Percentiles rank a stretch among this genome's conserved stretches.
Conservation (phyloP, 2,888 invertebrate species). For the Lycophotia porphyrea region DNA sequence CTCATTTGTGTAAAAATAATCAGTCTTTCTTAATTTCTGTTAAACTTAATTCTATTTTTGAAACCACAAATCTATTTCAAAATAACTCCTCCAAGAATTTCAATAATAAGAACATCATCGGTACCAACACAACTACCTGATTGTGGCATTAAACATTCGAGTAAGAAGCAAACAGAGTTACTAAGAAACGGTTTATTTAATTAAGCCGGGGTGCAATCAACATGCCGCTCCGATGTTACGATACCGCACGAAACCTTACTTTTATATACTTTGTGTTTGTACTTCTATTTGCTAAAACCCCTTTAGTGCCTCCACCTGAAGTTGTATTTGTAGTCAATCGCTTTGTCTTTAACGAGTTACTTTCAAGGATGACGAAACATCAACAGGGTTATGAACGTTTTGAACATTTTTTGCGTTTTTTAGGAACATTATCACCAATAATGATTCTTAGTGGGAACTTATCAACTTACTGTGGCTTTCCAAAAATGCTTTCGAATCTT, state of each 20-base stretch:
- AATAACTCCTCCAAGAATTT: neutral
- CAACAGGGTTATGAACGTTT: neutral
- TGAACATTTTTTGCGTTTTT: neutral
- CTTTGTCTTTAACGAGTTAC: neutral
- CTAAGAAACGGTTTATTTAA: conserved; percentile 87
- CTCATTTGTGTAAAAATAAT: neutral
- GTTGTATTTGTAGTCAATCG: neutral
- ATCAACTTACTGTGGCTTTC: neutral
- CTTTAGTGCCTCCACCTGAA: neutral
- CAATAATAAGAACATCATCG: conserved; percentile 51
- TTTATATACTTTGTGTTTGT: conserved; percentile 36
- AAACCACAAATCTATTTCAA: neutral
- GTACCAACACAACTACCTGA: conserved; percentile 28
- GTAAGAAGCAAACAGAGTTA: conserved; percentile 60
- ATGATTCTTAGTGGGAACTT: neutral
- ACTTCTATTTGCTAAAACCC: conserved; percentile 7
- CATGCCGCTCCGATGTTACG: conserved; percentile 73
- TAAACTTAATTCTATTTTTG: neutral
- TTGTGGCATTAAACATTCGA: conserved; percentile 56
- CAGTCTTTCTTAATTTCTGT: neutral
- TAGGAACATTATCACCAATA: neutral
- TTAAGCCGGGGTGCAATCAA: conserved; percentile 83
- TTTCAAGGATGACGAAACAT: neutral
- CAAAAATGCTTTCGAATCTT: neutral
- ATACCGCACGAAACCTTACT: conserved; percentile 56